Evolutionary conservation across 1,140 invertebrate species (phyloP).

Genomic region (Apolygus lucorum): DNA sequence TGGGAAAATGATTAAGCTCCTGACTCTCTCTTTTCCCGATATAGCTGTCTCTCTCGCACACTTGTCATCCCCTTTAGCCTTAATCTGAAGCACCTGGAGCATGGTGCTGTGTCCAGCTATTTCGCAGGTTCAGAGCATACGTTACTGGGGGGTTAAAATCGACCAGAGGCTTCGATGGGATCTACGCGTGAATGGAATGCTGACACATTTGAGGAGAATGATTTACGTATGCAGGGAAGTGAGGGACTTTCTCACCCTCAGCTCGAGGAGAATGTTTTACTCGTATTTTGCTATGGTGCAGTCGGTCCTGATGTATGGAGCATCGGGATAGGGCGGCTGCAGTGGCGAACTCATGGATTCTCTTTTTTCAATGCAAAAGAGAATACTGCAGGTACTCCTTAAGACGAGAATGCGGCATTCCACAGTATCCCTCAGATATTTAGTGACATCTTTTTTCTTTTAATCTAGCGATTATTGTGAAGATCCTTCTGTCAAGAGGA

Average conservation of each 20-base stretch:
- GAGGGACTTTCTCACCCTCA: not conserved
- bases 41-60: too few relatives aligned
- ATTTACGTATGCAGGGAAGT: not conserved
- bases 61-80: too few relatives aligned
- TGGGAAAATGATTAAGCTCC: too few relatives aligned
- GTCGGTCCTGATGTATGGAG: not conserved
- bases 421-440: too few relatives aligned
- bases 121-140: not conserved
- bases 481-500: too few relatives aligned
- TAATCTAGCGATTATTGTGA: too few relatives aligned
- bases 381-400: not conserved
- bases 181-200: not conserved
- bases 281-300: conserved; percentile 1
- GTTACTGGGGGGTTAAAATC: not conserved
- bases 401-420: not conserved
- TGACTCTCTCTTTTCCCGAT: too few relatives aligned
- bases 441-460: too few relatives aligned
- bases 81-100: too few relatives aligned
- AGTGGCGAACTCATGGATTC: not conserved
- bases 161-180: not conserved
- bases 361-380: not conserved
- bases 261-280: not conserved
- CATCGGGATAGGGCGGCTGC: not conserved
- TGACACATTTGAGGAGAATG: not conserved
- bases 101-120: not conserved